phyloP scores from a whole-genome alignment of 2,888 invertebrate species.

The Dasysyrphus tricinctus region DNA sequence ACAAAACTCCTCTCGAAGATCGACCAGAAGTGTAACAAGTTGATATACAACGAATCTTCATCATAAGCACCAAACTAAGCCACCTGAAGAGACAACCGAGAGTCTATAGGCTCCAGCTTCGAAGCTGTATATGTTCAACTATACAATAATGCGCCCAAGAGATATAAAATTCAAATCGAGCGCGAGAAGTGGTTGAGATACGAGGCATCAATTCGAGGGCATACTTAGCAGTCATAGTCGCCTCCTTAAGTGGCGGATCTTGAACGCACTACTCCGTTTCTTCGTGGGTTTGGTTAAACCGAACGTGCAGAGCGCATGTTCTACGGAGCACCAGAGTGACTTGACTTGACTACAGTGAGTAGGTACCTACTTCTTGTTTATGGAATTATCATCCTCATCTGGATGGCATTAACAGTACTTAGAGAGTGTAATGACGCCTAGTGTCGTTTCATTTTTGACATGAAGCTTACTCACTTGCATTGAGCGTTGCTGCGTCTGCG shows the following conservation, averaged over 20 bases:
- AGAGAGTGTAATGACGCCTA: slow-evolving; percentile 73
- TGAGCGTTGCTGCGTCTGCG: slow-evolving; percentile 22
- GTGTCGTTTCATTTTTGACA: slow-evolving; percentile 64
- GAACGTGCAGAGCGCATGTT: slow-evolving; percentile 37
- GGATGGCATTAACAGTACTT: slow-evolving; percentile 76
- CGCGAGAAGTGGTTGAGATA: slow-evolving; percentile 74
- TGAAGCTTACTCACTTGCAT: slow-evolving; percentile 54
- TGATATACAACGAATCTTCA: slow-evolving; percentile 43
- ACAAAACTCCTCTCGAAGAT: slow-evolving; percentile 45
- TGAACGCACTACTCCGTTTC: slow-evolving; percentile 43
- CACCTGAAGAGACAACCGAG: slow-evolving; percentile 70
- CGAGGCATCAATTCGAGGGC: slow-evolving; percentile 70
- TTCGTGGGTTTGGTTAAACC: slow-evolving; percentile 35
- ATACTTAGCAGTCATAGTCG: slow-evolving; percentile 73
- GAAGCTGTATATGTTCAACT: slow-evolving; percentile 15
- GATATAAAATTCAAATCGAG: slow-evolving; percentile 75
- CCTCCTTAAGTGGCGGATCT: slow-evolving; percentile 74
- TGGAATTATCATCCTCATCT: slow-evolving; percentile 75
- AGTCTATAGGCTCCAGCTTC: slow-evolving; percentile 2
- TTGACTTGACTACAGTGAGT: slow-evolving; percentile 31
- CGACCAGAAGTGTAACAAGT: slow-evolving; percentile 25
- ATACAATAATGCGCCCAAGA: slow-evolving; percentile 48
- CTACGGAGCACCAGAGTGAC: slow-evolving; percentile 40
- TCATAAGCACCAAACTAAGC: slow-evolving; percentile 57
- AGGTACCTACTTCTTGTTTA: slow-evolving; percentile 71